A percentile compares a stretch with the other conserved stretches of the same genome.
phyloP scores from a whole-genome alignment of 2,888 invertebrate species.

The Onchidella celtica region DNA sequence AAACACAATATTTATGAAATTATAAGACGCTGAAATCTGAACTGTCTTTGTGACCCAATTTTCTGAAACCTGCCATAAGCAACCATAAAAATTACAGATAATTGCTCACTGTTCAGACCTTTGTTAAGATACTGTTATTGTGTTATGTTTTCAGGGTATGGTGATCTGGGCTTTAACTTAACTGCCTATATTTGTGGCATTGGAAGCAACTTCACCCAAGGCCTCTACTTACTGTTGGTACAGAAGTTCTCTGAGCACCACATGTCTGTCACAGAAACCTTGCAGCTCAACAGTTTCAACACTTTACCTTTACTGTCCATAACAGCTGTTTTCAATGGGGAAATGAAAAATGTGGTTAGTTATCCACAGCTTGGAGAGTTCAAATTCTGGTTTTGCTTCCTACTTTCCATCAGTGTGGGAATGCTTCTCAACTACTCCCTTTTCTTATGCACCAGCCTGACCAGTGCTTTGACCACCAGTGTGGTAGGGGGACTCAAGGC shows the following conservation, averaged over 20 bases:
- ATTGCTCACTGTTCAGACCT: too few species aligned
- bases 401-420: constrained; percentile 73
- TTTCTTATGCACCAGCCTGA: constrained; percentile 80
- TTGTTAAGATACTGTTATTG: too few species aligned
- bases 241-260: constrained; percentile 77
- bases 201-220: constrained; percentile 80
- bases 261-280: constrained; percentile 76
- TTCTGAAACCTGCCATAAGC: too few species aligned
- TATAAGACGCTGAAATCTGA: too few species aligned
- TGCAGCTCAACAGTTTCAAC: constrained; percentile 80
- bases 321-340: constrained; percentile 67
- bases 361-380: constrained; percentile 56
- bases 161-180: constrained; percentile 79
- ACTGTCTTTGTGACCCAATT: too few species aligned
- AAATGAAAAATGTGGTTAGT: constrained; percentile 57
- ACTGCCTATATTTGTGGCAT: constrained; percentile 79
- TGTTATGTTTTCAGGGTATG: constrained; percentile 80
- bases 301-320: constrained; percentile 77
- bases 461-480: constrained; percentile 81
- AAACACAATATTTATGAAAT: too few species aligned
- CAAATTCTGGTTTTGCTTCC: constrained; percentile 74
- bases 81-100: too few species aligned
- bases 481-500: constrained; percentile 80
- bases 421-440: constrained; percentile 80
- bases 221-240: constrained; percentile 80